Evolutionary conservation across 1,140 invertebrate species (phyloP), one percentile per base, ranked within the genome.

Genomic region (Neodiprion virginianus): DNA sequence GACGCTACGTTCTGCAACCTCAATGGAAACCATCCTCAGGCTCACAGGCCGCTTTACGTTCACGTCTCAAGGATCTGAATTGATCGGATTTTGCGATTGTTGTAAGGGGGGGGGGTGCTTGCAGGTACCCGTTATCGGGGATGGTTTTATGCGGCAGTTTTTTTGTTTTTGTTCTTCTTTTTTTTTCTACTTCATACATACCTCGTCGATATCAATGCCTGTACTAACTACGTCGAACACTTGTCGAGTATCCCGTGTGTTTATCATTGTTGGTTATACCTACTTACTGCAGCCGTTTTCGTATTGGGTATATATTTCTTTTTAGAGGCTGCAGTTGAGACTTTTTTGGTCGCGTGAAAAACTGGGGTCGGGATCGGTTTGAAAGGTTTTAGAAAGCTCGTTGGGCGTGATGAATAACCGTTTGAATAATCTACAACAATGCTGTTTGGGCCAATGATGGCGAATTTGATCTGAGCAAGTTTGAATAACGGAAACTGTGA

Each of bases 11-110:
- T 82, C 7, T 85, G 80, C 65, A 87, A 86, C 69, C 84, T 83
- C 68, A 87, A 87, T 73, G 86, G 85, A 40, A 82, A 78, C 49
- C 77, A 81, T 74, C 17, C 50, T 4, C 71, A 74, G 4, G 48
- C 69, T 14, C 79, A 61, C 77, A 82, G 71, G 73, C 79, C 14
- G 80, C 81, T 73, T 53, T 77, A 81, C 8, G 79, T 81, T 11
- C 85, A 83, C 75, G 77, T 85, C 0, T 85, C 85, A 8, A 84
- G 76, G 47, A 86, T 86, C 66, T 85, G 83, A 71, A 74, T 12
- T 5, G 4, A 5, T 5, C 28, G 28, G 28, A 40, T 40, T 40
- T n/a, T 1, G 0, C 14, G 21, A 7, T 66, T n/a, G 1, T 66
- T 66, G 1, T 14, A 66, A 40, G 28, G 28, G 17, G 17, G 17